Conservation (phyloP, 2,113 vertebrate genomes). For the Scophthalmus maximus region DNA sequence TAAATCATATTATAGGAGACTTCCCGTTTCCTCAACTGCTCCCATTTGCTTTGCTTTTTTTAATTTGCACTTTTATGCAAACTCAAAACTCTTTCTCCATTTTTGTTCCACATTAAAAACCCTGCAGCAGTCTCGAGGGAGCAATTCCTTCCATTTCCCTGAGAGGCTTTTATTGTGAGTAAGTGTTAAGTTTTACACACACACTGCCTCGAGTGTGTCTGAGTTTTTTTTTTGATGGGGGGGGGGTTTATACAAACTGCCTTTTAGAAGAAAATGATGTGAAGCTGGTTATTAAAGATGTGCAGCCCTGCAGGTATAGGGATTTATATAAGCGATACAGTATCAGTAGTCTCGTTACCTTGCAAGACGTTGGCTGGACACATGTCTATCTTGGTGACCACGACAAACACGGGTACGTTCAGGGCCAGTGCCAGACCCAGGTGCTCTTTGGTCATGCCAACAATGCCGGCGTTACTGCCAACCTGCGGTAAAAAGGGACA, state of each 20-base stretch:
- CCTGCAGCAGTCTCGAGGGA: not conserved
- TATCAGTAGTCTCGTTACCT: conserved; percentile 79
- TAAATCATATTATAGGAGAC: not conserved
- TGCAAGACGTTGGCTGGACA: conserved; percentile 96
- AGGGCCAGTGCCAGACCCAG: conserved; percentile 93
- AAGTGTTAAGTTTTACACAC: not conserved
- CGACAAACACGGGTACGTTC: conserved; percentile 95
- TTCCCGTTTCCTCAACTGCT: not conserved
- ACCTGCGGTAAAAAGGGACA: conserved; percentile 79
- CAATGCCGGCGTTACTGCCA: conserved; percentile 95
- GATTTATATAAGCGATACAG: not conserved
- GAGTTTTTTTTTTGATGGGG: too few species aligned
- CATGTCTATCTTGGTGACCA: conserved; percentile 98
- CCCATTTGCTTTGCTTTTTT: not conserved
- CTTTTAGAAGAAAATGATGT: too few species aligned
- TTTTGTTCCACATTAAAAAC: conserved; percentile 14
- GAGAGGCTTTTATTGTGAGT: not conserved
- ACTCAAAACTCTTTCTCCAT: not conserved
- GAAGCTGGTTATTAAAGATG: too few species aligned
- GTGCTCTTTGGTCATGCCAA: conserved; percentile 98
- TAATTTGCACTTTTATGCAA: conserved; percentile 12
- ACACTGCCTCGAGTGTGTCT: not conserved
- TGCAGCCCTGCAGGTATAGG: not conserved
- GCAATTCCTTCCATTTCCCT: not conserved
- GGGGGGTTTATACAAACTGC: not conserved